Percentiles rank a stretch among this genome's conserved stretches.
phyloP scores from a whole-genome alignment of 2,113 vertebrate species.

The Morone saxatilis region DNA sequence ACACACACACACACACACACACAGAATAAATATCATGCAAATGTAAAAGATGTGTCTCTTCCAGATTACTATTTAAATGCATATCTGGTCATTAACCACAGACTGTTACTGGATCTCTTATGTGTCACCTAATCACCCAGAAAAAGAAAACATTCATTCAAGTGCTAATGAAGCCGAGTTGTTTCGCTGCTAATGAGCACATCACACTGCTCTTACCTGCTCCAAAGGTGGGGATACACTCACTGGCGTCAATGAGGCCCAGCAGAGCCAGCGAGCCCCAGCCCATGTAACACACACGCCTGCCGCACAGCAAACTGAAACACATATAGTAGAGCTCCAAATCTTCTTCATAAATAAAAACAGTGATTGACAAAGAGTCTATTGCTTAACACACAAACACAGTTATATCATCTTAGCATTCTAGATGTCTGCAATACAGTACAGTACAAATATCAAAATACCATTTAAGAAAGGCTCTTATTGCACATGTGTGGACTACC shows the following conservation, averaged over 20 bases:
- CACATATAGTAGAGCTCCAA: background rate
- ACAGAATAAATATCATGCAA: background rate
- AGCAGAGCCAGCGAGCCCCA: slow-evolving; percentile 85
- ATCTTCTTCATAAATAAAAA: background rate
- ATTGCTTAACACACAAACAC: background rate
- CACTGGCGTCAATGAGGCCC: slow-evolving; percentile 86
- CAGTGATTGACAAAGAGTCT: no score
- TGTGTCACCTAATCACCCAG: background rate
- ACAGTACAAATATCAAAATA: background rate
- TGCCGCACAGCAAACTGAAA: slow-evolving; percentile 79
- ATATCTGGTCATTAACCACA: background rate
- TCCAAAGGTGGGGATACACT: slow-evolving; percentile 86
- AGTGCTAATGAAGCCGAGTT: background rate
- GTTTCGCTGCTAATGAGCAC: background rate
- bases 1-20: slow-evolving; percentile 13
- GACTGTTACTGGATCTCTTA: background rate
- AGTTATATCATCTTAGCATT: background rate
- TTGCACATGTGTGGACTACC: background rate
- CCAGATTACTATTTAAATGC: background rate
- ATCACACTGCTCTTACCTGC: slow-evolving; percentile 74
- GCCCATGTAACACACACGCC: slow-evolving; percentile 84
- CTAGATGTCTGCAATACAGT: background rate
- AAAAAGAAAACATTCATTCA: no score
- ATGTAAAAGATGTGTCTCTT: background rate
- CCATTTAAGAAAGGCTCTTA: background rate